phyloP scores from a whole-genome alignment of 2,113 vertebrate genomes.

The Ivindomyrus marchei region DNA sequence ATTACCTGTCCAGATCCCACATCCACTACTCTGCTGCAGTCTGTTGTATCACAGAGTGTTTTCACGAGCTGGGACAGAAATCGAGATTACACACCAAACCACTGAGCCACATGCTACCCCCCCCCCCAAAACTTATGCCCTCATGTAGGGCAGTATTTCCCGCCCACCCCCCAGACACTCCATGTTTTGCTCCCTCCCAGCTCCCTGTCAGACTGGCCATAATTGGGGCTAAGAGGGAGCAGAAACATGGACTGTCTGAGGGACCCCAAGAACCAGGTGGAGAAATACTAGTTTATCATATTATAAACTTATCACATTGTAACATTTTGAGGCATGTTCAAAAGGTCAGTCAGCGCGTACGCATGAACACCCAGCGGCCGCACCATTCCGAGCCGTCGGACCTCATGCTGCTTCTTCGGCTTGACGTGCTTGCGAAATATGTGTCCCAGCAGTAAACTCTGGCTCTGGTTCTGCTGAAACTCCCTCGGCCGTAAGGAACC shows the following conservation, averaged over 20 bases:
- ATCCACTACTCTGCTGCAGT: conserved; percentile 70
- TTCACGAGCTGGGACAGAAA: conserved; percentile 66
- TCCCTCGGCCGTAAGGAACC: conserved; percentile 51
- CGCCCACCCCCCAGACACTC: not conserved
- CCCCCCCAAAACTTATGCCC: not conserved
- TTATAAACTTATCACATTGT: not conserved
- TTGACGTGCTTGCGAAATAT: conserved; percentile 83
- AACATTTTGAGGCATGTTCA: not conserved
- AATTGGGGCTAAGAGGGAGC: not conserved
- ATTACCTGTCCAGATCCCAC: conserved; percentile 87
- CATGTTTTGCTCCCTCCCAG: not conserved
- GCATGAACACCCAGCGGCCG: not conserved
- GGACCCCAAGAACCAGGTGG: not conserved
- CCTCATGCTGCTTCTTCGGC: conserved; percentile 92
- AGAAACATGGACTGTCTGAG: not conserved
- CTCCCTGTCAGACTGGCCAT: not conserved
- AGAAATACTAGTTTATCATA: not conserved
- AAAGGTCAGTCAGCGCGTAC: not conserved
- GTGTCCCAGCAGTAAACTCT: conserved; percentile 73
- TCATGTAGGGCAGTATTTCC: not conserved
- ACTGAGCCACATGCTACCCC: too few relatives aligned
- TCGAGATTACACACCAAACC: not conserved
- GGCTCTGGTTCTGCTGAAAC: conserved; percentile 70
- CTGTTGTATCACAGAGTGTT: conserved; percentile 64
- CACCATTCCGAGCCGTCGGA: conserved; percentile 72